Percentiles rank a stretch among this genome's conserved stretches.
Evolutionary conservation across 2,113 vertebrate genomes (phyloP).

Genomic region (Silurus glanis): DNA sequence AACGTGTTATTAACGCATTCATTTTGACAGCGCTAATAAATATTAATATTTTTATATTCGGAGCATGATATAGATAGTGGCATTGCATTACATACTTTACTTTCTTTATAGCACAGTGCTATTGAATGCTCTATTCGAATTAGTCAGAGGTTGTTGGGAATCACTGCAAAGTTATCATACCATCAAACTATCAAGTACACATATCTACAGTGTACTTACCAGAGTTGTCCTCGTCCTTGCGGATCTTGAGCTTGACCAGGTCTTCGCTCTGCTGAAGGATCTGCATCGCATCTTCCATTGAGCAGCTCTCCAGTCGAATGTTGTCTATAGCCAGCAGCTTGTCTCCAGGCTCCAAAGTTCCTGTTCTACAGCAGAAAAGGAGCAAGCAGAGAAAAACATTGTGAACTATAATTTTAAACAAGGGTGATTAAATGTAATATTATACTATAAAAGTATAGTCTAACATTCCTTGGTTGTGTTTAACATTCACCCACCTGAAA

Average conservation of each 20-base stretch:
- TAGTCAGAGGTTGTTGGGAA: not conserved
- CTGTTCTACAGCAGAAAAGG: constrained; percentile 75
- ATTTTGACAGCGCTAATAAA: no score
- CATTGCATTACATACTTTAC: not conserved
- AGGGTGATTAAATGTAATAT: not conserved
- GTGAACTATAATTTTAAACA: not conserved
- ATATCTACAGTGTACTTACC: constrained; percentile 66
- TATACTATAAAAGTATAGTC: not conserved
- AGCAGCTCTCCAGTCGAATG: constrained; percentile 88
- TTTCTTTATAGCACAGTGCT: not conserved
- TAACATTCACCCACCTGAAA: not conserved
- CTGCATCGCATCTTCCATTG: constrained; percentile 90
- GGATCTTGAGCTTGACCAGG: constrained; percentile 94
- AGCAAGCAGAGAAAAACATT: not conserved
- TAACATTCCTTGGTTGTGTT: not conserved
- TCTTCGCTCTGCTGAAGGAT: constrained; percentile 93
- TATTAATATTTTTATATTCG: not conserved
- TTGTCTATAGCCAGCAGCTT: constrained; percentile 95
- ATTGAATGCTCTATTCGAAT: not conserved
- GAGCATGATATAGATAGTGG: not conserved
- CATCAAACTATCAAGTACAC: no score
- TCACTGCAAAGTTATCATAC: no score
- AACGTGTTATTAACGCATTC: no score
- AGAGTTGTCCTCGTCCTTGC: constrained; percentile 97
- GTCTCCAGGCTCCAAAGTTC: constrained; percentile 92